phyloP scores from a whole-genome alignment of 2,113 vertebrate species.

The Grus americana region DNA sequence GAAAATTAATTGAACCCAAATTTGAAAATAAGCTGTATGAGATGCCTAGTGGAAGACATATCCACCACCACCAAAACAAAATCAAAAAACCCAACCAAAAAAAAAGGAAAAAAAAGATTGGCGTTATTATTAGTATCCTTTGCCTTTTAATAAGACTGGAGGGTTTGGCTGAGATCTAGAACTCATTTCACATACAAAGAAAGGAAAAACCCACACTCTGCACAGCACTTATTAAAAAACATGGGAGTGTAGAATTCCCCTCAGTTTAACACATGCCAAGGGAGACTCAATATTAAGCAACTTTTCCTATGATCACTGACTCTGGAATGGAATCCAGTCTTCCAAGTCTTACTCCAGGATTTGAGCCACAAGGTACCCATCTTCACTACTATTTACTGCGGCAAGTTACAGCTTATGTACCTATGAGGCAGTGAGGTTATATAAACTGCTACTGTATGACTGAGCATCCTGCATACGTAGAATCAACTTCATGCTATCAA shows the following conservation, averaged over 20 bases:
- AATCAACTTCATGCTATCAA: background rate
- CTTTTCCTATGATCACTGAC: background rate
- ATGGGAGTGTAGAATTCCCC: background rate
- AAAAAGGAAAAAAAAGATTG: background rate
- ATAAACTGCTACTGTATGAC: background rate
- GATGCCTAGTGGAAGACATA: background rate
- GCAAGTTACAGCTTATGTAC: background rate
- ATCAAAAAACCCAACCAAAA: too few relatives aligned
- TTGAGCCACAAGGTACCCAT: background rate
- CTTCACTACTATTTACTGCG: background rate
- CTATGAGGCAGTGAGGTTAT: background rate
- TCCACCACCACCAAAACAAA: background rate
- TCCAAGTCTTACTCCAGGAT: background rate
- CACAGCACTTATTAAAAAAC: background rate
- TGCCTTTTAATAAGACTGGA: background rate
- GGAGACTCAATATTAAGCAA: background rate
- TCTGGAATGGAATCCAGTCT: background rate
- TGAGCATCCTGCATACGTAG: background rate
- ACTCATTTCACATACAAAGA: background rate
- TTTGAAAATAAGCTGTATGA: background rate
- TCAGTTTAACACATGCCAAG: background rate
- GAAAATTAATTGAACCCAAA: background rate
- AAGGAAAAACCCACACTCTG: background rate
- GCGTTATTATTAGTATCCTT: background rate
- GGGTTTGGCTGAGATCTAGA: background rate